These are phyloP conservation scores for Ichneumon xanthorius DNA, from an alignment of 2,888 invertebrate genomes.

Conservation along the genomic window DNA sequence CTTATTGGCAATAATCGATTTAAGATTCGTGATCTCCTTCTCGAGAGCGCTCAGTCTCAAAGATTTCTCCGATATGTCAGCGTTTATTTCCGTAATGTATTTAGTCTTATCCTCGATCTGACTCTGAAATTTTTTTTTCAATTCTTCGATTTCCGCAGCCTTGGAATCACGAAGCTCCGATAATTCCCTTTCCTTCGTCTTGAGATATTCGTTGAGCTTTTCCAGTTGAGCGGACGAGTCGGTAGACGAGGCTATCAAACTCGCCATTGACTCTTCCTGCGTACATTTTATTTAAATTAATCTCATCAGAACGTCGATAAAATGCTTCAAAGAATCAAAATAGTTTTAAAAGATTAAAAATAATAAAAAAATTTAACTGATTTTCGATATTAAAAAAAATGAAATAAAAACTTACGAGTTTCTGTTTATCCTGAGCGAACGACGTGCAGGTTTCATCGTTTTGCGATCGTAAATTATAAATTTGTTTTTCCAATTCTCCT, in stretches of 20 bases:
- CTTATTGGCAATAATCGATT: conserved; percentile 77
- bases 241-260: conserved; percentile 87
- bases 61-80: conserved; percentile 74
- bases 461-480: conserved; percentile 83
- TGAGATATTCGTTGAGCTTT: conserved; percentile 86
- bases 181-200: conserved; percentile 87
- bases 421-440: conserved; percentile 78
- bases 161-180: conserved; percentile 78
- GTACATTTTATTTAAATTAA: conserved; percentile 10
- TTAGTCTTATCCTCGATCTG: conserved; percentile 79
- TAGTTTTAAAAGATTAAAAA: not conserved
- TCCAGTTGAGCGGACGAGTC: conserved; percentile 87
- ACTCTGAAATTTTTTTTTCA: conserved; percentile 78
- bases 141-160: conserved; percentile 77
- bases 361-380: not conserved
- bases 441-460: conserved; percentile 79
- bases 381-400: not conserved
- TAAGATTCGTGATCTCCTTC: conserved; percentile 78
- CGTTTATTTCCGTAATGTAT: conserved; percentile 76
- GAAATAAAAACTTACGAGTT: conserved; percentile 76
- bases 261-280: conserved; percentile 84
- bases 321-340: too few relatives aligned
- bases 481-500: conserved; percentile 86
- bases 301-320: not conserved
- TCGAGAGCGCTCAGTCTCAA: conserved; percentile 77